phyloP scores from a whole-genome alignment of 2,888 invertebrate genomes.

The Phrixothrix hirtus region DNA sequence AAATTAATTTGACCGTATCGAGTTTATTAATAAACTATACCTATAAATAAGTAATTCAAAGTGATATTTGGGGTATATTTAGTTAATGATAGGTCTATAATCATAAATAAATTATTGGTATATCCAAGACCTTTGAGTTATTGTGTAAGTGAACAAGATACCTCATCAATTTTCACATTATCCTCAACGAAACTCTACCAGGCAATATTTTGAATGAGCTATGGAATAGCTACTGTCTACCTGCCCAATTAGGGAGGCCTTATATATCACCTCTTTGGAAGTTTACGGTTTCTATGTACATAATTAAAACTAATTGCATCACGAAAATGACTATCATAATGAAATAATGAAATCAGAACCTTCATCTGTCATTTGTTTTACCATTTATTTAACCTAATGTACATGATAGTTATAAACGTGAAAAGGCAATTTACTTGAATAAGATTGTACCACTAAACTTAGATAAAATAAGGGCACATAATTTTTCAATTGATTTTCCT shows the following conservation, averaged over 20 bases:
- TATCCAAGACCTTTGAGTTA: too few species aligned
- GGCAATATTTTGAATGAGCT: slow-evolving; percentile 17
- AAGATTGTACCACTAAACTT: slow-evolving; percentile 9
- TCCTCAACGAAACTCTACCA: slow-evolving; percentile 23
- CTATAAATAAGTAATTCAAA: too few species aligned
- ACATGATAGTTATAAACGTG: background rate
- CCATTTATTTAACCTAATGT: slow-evolving; percentile 4
- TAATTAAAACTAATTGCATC: slow-evolving; percentile 49
- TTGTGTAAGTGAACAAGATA: slow-evolving; percentile 1
- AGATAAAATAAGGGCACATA: slow-evolving; percentile 16
- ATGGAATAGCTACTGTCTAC: slow-evolving; percentile 37
- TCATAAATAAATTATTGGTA: too few species aligned
- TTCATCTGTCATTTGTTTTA: slow-evolving; percentile 8
- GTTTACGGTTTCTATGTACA: slow-evolving; percentile 40
- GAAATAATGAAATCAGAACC: slow-evolving; percentile 28
- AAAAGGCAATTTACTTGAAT: slow-evolving; percentile 1
- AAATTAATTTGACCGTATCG: too few species aligned
- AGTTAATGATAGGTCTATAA: too few species aligned
- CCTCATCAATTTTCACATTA: slow-evolving; percentile 24
- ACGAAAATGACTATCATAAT: slow-evolving; percentile 39
- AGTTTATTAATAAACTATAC: background rate
- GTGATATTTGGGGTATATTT: background rate
- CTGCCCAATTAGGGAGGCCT: slow-evolving; percentile 44
- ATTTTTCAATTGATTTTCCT: slow-evolving; percentile 25
- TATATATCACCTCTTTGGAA: slow-evolving; percentile 44